Percentiles rank a stretch among this genome's conserved stretches.
phyloP scores from a whole-genome alignment of 1,140 invertebrate genomes.

The Aphelenchoides avenae region DNA sequence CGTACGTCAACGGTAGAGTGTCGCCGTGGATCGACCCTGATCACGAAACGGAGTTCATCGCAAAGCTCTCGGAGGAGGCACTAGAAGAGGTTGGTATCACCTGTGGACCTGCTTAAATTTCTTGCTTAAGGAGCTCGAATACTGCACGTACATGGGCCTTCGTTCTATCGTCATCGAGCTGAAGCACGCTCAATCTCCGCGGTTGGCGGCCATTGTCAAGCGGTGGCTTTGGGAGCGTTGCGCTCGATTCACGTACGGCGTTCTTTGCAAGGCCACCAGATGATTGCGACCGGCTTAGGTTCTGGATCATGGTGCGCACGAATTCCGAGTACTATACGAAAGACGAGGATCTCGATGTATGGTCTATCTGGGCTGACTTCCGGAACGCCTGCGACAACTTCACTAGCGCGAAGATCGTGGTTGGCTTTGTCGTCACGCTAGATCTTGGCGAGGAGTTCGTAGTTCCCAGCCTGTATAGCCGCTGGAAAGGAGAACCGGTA shows the following conservation, averaged over 20 bases:
- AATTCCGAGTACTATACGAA: background rate
- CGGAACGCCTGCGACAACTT: slow-evolving; percentile 29
- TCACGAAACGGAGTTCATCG: slow-evolving; percentile 28
- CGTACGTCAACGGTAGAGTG: slow-evolving; percentile 38
- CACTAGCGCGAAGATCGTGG: slow-evolving; percentile 6
- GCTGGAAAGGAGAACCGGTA: slow-evolving; percentile 52
- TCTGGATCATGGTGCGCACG: slow-evolving; percentile 48
- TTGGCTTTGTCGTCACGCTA: slow-evolving; percentile 25
- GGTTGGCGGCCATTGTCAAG: slow-evolving; percentile 35
- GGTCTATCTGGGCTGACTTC: slow-evolving; percentile 47
- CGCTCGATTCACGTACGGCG: slow-evolving; percentile 1
- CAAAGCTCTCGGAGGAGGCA: slow-evolving; percentile 27
- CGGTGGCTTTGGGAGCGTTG: slow-evolving; percentile 25
- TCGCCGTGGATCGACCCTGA: slow-evolving; percentile 55
- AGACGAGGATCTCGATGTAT: slow-evolving; percentile 32
- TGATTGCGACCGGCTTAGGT: slow-evolving; percentile 14
- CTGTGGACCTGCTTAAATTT: background rate
- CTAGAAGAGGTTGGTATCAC: slow-evolving; percentile 27
- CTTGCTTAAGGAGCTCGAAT: slow-evolving; percentile 40
- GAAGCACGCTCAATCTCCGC: slow-evolving; percentile 28
- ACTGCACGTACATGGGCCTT: slow-evolving; percentile 42
- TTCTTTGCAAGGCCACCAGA: background rate
- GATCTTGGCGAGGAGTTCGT: slow-evolving; percentile 46
- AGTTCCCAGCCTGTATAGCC: slow-evolving; percentile 4
- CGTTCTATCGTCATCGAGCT: slow-evolving; percentile 36